phyloP scores from a whole-genome alignment of 2,888 invertebrate species.

The Meloe dianella region DNA sequence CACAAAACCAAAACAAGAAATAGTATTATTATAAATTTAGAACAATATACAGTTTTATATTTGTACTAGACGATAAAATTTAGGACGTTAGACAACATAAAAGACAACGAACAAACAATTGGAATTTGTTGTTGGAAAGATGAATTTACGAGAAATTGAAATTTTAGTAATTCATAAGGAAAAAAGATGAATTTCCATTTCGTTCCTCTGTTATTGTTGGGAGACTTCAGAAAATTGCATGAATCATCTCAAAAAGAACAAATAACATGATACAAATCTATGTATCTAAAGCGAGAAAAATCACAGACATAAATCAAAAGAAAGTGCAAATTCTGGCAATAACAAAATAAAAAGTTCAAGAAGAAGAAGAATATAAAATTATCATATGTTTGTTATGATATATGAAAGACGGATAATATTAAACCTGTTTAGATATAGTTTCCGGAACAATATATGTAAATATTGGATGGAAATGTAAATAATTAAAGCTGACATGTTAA shows the following conservation, averaged over 20 bases:
- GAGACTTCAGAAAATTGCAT: neutral
- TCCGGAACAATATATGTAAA: conserved; percentile 6
- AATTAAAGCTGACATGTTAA: neutral
- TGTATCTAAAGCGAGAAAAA: neutral
- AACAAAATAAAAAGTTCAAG: too few relatives aligned
- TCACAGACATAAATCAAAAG: too few relatives aligned
- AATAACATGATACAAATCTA: neutral
- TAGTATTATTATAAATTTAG: neutral
- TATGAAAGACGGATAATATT: neutral
- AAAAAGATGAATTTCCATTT: conserved; percentile 2
- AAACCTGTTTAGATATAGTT: neutral
- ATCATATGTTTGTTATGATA: neutral
- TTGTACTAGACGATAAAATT: neutral
- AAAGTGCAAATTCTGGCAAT: too few relatives aligned
- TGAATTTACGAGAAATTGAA: conserved; percentile 20
- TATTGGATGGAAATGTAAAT: neutral
- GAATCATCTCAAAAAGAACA: neutral
- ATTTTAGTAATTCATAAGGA: conserved; percentile 28
- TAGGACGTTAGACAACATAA: neutral
- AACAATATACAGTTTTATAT: neutral
- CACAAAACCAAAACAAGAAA: neutral
- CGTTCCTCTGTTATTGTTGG: conserved; percentile 18
- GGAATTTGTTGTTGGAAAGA: neutral
- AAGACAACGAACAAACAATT: neutral
- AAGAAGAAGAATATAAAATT: neutral